A percentile compares a stretch with the other conserved stretches of the same genome.
phyloP scores from a whole-genome alignment of 23 tunicate genomes.

The Ciona savignyi region DNA sequence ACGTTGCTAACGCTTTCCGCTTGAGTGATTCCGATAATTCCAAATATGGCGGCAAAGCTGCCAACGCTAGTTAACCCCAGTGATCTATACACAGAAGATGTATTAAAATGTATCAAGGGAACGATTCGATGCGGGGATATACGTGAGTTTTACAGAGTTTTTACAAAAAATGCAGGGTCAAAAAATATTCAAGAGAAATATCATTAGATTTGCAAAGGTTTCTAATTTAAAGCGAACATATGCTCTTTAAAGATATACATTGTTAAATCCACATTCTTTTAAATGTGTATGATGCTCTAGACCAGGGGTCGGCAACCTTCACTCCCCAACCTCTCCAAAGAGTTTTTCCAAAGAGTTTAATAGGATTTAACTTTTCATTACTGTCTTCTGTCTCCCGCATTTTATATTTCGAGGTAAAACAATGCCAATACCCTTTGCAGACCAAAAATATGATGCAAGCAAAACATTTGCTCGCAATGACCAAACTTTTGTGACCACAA shows the following conservation, averaged over 20 bases:
- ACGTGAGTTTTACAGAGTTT: slow-evolving; percentile 17
- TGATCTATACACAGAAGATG: slow-evolving; percentile 55
- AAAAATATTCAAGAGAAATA: too few relatives aligned
- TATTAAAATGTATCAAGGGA: slow-evolving; percentile 61
- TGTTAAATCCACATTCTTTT: too few relatives aligned
- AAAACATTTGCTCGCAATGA: slow-evolving; percentile 47
- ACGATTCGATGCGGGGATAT: slow-evolving; percentile 26
- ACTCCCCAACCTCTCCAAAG: background rate
- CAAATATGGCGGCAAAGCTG: slow-evolving; percentile 19
- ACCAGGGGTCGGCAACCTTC: background rate
- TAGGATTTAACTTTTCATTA: too few relatives aligned
- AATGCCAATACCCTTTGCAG: background rate
- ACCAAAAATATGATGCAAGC: slow-evolving; percentile 33
- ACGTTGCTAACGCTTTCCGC: background rate
- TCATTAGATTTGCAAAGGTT: too few relatives aligned
- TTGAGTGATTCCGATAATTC: background rate
- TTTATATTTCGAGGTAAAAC: background rate
- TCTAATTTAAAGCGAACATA: too few relatives aligned
- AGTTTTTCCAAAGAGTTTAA: too few relatives aligned
- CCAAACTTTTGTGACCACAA: slow-evolving; percentile 23
- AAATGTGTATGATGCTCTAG: background rate
- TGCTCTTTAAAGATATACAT: too few relatives aligned
- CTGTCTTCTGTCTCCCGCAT: too few relatives aligned
- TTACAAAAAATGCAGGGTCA: too few relatives aligned
- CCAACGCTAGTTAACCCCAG: slow-evolving; percentile 39